Evolutionary conservation across 2,888 invertebrate genomes (phyloP), one percentile per base, ranked within the genome.

Genomic region (Acrocera orbiculus): DNA sequence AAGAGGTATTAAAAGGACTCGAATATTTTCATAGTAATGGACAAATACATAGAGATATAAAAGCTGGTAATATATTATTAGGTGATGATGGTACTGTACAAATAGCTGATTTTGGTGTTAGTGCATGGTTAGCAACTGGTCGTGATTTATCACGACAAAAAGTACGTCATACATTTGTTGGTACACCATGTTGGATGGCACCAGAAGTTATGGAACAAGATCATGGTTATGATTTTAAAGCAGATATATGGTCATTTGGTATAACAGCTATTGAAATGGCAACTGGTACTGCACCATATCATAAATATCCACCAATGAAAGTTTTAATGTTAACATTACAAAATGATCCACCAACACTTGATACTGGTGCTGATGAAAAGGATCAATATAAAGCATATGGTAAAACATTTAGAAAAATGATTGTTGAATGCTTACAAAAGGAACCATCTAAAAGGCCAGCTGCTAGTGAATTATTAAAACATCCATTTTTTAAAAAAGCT

Each of bases 151-250:
- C 89, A 5, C 69, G 93, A 30, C 92, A 95, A 60, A 89, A 89
- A 64, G 86, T 92, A 15, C 68, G 96, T 25, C 93, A 96, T 57
- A 95, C 95, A 1, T 98, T 98, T 62, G 96, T 98, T 2, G 98
- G 98, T 9, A 96, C 96, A 1, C 95, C 95, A 1, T 96, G 95
- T 54, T 98, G 95, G 95, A 95, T 95, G 95, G 95, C 96, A 3
- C 96, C 96, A 2, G 96, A 98, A 67, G 96, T 98, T 43, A 96
- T 96, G 95, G 89, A 92, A 63, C 90, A 90, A 76, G 86, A 89
- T 54, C 85, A 89, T 53, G 96, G 96, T 3, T 98, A 96, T 53
- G 95, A 96, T 62, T 96, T 90, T 61, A 96, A 96, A 64, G 96
- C 95, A 3, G 70, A 70, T 42, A 70, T 71, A 24, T 71, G 70